Evolutionary conservation across 2,888 invertebrate genomes (phyloP).

Genomic region (Teinopalpus imperialis): DNA sequence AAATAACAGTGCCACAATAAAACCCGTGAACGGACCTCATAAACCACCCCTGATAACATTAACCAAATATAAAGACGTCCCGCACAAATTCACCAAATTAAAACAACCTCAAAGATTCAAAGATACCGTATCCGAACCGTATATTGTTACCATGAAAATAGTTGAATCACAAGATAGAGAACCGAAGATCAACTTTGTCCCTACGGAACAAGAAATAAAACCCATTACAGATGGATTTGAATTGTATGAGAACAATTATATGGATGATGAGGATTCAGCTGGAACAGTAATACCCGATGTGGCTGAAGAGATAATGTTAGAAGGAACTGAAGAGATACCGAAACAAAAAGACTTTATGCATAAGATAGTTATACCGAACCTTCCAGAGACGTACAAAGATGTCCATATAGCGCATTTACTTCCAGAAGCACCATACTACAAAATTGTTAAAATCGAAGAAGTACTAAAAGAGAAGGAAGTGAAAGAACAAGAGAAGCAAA

Average conservation of each 20-base stretch:
- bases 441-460: slow-evolving; percentile 61
- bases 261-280: slow-evolving; percentile 32
- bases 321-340: slow-evolving; percentile 41
- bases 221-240: not conserved
- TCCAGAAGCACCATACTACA: slow-evolving; percentile 60
- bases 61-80: slow-evolving; percentile 40
- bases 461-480: slow-evolving; percentile 30
- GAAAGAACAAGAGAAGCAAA: not conserved
- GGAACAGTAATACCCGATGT: slow-evolving; percentile 56
- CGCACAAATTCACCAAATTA: slow-evolving; percentile 30
- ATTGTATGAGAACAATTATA: not conserved
- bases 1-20: slow-evolving; percentile 39
- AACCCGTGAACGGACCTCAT: slow-evolving; percentile 25
- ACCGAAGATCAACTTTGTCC: slow-evolving; percentile 23
- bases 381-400: slow-evolving; percentile 42
- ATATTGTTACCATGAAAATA: slow-evolving; percentile 42
- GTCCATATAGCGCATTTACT: slow-evolving; percentile 58
- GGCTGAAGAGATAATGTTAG: slow-evolving; percentile 61
- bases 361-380: slow-evolving; percentile 48
- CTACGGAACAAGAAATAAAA: slow-evolving; percentile 5
- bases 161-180: slow-evolving; percentile 30
- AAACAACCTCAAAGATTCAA: slow-evolving; percentile 55
- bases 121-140: slow-evolving; percentile 31
- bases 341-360: slow-evolving; percentile 25
- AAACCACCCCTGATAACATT: slow-evolving; percentile 47